These are phyloP conservation scores for Megalopta genalis DNA, from an alignment of 1,140 invertebrate species.

Conservation along the genomic window DNA sequence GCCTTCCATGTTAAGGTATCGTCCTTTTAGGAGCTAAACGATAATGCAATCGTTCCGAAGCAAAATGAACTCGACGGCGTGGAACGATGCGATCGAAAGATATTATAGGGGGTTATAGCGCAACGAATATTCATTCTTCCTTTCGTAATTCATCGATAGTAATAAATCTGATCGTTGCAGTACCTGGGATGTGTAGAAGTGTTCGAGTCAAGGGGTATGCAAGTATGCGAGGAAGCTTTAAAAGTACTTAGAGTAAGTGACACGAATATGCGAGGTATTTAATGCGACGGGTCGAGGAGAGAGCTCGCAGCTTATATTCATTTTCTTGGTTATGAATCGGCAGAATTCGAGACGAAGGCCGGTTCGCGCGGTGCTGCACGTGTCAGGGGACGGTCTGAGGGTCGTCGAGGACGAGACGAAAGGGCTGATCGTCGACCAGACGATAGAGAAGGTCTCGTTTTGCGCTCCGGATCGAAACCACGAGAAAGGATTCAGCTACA, in stretches of 20 bases:
- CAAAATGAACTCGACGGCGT: no score
- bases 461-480: slow-evolving; percentile 99
- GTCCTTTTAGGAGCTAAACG: no score
- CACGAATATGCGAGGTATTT: neutral
- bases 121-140: neutral
- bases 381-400: slow-evolving; percentile 97
- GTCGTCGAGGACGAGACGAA: slow-evolving; percentile 99
- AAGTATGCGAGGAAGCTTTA: slow-evolving; percentile 99
- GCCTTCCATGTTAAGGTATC: slow-evolving; percentile 96
- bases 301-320: slow-evolving; percentile 14
- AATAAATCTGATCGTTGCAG: slow-evolving; percentile 74
- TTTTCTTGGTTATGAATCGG: slow-evolving; percentile 30
- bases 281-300: neutral
- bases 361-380: slow-evolving; percentile 94
- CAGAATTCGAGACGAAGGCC: slow-evolving; percentile 93
- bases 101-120: no score
- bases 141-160: neutral
- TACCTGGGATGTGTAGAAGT: slow-evolving; percentile 99
- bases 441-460: slow-evolving; percentile 99
- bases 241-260: slow-evolving; percentile 92
- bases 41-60: neutral
- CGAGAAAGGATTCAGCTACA: slow-evolving; percentile 98
- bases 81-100: no score
- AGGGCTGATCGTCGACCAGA: slow-evolving; percentile 99
- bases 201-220: slow-evolving; percentile 99